A percentile compares a stretch with the other conserved stretches of the same genome.
Evolutionary conservation across 1,140 invertebrate genomes (phyloP).

Genomic region (Ceratina australensis): DNA sequence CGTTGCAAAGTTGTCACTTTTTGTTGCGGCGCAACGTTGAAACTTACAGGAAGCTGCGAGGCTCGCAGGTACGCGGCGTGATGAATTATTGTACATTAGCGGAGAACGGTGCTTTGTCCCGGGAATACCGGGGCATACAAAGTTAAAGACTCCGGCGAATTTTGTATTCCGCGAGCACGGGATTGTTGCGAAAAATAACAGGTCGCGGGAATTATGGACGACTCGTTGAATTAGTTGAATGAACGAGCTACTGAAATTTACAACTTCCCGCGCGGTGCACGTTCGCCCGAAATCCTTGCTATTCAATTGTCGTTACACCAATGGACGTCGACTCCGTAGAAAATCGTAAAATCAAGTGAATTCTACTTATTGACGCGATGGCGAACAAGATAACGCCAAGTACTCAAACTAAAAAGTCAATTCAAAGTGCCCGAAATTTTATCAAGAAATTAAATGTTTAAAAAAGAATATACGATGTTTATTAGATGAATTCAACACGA

Average conservation of each 20-base stretch:
- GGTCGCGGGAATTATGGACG: slow-evolving; percentile 12
- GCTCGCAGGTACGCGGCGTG: slow-evolving; percentile 15
- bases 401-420: too few species aligned
- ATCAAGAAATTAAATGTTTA: too few species aligned
- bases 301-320: slow-evolving; percentile 4
- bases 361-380: too few species aligned
- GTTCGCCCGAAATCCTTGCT: background rate
- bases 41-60: slow-evolving; percentile 41
- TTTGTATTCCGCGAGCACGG: slow-evolving; percentile 2
- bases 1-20: slow-evolving; percentile 49
- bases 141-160: slow-evolving; percentile 29
- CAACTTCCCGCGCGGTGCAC: background rate
- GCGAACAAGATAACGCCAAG: too few species aligned
- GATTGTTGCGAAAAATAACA: slow-evolving; percentile 32
- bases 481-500: too few species aligned
- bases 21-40: slow-evolving; percentile 41
- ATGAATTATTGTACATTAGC: slow-evolving; percentile 61
- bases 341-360: too few species aligned
- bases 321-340: too few species aligned
- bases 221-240: background rate
- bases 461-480: too few species aligned
- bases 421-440: too few species aligned
- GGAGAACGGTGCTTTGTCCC: slow-evolving; percentile 19
- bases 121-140: background rate
- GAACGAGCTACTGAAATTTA: background rate